Base-by-base conservation (phyloP, 2,797 vertebrate species). In the Mycteria americana region DNA sequence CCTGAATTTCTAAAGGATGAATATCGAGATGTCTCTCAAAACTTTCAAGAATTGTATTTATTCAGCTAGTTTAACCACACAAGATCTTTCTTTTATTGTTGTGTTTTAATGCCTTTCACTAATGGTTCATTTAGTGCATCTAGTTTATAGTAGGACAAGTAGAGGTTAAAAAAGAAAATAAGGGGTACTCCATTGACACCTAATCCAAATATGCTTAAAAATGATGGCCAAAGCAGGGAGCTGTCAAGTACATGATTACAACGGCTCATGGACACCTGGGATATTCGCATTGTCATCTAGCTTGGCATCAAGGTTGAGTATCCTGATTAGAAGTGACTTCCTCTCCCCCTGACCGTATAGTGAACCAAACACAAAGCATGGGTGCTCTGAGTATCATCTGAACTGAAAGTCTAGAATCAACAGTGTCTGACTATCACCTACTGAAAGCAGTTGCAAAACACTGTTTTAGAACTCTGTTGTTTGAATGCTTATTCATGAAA, bases 321-420 rank as follows among this genome's bases (percentile, higher is more conserved):
- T 33, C 25, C 17, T 69, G 10, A 9, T 74, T 74, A 54, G 37
- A 62, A 82, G 6, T 33, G 10, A 22, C 8, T 86, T 88, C 22
- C 31, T 81, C 21, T 69, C 6, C 28, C 9, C 19, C 5, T 14
- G n/a, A 25, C 37, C 1, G 0, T 9, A 18, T 1, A 48, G 6
- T 17, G 45, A 78, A 57, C 16, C 3, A 75, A 86, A 81, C 19
- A 39, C 0, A 0, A 70, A 64, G 3, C 7, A 21, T 19, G 8
- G 25, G 11, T 50, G 15, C 31, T 84, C 39, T 48, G 24, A 70
- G 8, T n/a, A 43, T 37, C 74, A 85, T 13, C 50, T 81, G 53
- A 87, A 56, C 18, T 60, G 16, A 53, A 93, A 62, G 13, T 37
- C 28, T 75, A 81, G 81, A 89, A 56, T 62, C 33, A 77, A 6